Percentiles rank a stretch among this genome's conserved stretches.
Conservation (phyloP, 1,140 invertebrate genomes). For the Drosophila pruinosa region DNA sequence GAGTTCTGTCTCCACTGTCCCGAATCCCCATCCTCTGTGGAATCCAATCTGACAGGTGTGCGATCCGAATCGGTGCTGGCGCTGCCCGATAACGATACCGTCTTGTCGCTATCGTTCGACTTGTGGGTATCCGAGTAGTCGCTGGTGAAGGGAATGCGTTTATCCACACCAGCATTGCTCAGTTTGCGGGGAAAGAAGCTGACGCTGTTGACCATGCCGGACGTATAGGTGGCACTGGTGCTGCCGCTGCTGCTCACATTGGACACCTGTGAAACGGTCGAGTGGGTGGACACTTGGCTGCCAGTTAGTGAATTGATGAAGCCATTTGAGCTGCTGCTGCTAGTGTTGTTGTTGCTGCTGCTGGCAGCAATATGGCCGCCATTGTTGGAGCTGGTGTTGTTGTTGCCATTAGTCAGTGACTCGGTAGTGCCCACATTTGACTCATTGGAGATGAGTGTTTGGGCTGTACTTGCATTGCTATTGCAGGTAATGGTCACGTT, state of each 20-base stretch:
- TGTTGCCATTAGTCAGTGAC: constrained; percentile 38
- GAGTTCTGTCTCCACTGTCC: constrained; percentile 94
- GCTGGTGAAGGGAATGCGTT: constrained; percentile 60
- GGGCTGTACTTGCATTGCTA: constrained; percentile 30
- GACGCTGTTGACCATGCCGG: constrained; percentile 59
- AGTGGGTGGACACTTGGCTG: constrained; percentile 55
- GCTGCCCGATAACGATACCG: constrained; percentile 88
- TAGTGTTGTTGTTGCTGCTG: background rate
- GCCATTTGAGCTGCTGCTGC: constrained; percentile 44
- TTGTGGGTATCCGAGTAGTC: constrained; percentile 88
- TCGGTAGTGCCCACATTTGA: background rate
- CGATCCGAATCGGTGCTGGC: constrained; percentile 93
- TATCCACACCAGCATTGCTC: constrained; percentile 74
- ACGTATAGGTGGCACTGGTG: constrained; percentile 40
- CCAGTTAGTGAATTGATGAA: constrained; percentile 47
- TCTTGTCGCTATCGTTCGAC: constrained; percentile 93
- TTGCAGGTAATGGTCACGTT: constrained; percentile 82
- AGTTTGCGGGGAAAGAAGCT: constrained; percentile 74
- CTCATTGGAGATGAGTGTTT: constrained; percentile 56
- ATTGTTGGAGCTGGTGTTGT: background rate
- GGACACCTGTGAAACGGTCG: constrained; percentile 34
- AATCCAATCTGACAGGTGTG: constrained; percentile 92
- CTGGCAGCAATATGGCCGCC: too few species aligned
- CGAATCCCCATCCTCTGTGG: constrained; percentile 91
- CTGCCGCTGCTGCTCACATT: constrained; percentile 39